Evolutionary conservation across 2,888 invertebrate genomes (phyloP).

Genomic region (Protonemura montana): DNA sequence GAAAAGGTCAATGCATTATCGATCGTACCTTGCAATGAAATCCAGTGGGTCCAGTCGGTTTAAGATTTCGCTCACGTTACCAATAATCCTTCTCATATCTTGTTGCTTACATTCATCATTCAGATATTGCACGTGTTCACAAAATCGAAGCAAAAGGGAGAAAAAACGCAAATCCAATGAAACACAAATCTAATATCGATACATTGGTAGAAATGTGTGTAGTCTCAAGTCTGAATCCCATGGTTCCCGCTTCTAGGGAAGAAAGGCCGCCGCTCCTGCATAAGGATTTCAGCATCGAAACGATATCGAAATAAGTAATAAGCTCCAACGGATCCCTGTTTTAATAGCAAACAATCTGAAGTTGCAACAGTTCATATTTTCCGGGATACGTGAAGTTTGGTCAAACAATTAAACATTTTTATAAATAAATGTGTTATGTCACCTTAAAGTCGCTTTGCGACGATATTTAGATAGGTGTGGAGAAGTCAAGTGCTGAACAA

Average conservation of each 20-base stretch:
- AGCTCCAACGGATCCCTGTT: neutral
- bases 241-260: neutral
- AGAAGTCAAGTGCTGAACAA: no score
- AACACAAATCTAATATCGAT: conserved; percentile 41
- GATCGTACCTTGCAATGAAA: conserved; percentile 23
- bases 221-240: neutral
- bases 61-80: conserved; percentile 23
- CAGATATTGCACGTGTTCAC: conserved; percentile 39
- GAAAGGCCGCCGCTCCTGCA: neutral
- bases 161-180: conserved; percentile 41
- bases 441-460: no score
- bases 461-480: no score
- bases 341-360: no score
- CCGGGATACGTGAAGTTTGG: neutral
- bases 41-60: neutral
- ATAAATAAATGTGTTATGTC: no score
- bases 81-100: conserved; percentile 21
- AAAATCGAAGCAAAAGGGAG: conserved; percentile 30
- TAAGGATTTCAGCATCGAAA: neutral
- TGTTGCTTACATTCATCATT: conserved; percentile 37
- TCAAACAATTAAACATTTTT: no score
- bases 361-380: neutral
- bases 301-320: conserved; percentile 33
- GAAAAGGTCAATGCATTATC: neutral
- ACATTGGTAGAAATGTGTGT: neutral